Conservation (phyloP, 2,797 vertebrate species). For the Anas capensis region DNA sequence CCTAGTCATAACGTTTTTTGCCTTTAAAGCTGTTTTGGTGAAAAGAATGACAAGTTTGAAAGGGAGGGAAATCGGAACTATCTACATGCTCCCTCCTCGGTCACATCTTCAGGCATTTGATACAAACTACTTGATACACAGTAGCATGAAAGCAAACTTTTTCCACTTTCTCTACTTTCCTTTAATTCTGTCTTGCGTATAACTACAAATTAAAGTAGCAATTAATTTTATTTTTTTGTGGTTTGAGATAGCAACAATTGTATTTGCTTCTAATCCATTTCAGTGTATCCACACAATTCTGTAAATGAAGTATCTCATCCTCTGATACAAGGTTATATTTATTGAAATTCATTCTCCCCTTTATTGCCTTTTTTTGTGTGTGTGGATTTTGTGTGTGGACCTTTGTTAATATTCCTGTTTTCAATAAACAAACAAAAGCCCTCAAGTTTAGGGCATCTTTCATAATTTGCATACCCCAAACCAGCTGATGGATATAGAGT, state of each 20-base stretch:
- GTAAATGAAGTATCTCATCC: neutral
- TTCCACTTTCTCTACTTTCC: neutral
- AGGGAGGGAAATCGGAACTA: neutral
- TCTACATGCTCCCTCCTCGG: neutral
- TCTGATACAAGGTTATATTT: neutral
- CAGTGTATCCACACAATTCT: neutral
- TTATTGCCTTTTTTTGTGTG: neutral
- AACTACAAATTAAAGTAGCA: neutral
- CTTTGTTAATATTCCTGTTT: neutral
- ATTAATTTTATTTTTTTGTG: neutral
- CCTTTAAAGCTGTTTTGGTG: fast-evolving
- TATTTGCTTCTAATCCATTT: neutral
- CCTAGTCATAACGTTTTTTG: neutral
- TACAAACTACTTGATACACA: neutral
- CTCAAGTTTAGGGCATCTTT: neutral
- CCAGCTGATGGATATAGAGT: neutral
- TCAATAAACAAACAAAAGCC: neutral
- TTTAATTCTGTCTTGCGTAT: neutral
- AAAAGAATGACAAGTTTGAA: neutral
- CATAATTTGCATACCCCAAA: neutral
- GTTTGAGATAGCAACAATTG: neutral
- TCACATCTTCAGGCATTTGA: neutral
- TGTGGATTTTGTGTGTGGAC: neutral
- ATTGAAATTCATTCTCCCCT: neutral
- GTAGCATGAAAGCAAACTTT: neutral